These are phyloP conservation scores for Harlomillsia oculata DNA, from an alignment of 1,140 invertebrate species.

Conservation along the genomic window DNA sequence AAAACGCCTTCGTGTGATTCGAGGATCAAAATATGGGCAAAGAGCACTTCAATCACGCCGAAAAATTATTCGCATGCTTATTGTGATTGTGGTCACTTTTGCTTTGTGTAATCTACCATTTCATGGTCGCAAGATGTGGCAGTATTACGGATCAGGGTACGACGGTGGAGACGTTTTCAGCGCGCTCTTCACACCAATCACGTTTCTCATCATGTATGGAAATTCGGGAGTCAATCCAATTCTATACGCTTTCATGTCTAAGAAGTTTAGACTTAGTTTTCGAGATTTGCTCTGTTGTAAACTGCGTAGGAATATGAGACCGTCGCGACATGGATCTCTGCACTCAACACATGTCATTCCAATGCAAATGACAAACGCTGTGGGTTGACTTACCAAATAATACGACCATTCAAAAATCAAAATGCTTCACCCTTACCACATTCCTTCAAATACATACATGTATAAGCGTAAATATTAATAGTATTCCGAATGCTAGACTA, in stretches of 20 bases:
- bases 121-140: constrained; percentile 72
- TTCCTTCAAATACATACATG: no score
- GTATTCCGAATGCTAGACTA: no score
- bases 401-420: no score
- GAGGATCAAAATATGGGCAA: constrained; percentile 26
- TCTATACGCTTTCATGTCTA: constrained; percentile 71
- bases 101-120: constrained; percentile 74
- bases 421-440: no score
- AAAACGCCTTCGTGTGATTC: constrained; percentile 12
- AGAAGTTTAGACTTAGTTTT: constrained; percentile 44
- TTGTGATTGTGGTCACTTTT: constrained; percentile 71
- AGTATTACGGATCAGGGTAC: constrained; percentile 56
- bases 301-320: constrained; percentile 15
- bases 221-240: constrained; percentile 77
- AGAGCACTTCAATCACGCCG: constrained; percentile 35
- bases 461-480: no score
- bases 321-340: constrained; percentile 13
- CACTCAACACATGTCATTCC: constrained; percentile 25
- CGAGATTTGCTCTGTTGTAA: constrained; percentile 25
- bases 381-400: no score
- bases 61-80: constrained; percentile 57
- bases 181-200: constrained; percentile 66
- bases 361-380: no score
- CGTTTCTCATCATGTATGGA: constrained; percentile 69
- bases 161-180: constrained; percentile 56